A percentile compares a stretch with the other conserved stretches of the same genome.
These are phyloP conservation scores for Protonibea diacanthus DNA, from an alignment of 2,797 vertebrate genomes.

Conservation along the genomic window DNA sequence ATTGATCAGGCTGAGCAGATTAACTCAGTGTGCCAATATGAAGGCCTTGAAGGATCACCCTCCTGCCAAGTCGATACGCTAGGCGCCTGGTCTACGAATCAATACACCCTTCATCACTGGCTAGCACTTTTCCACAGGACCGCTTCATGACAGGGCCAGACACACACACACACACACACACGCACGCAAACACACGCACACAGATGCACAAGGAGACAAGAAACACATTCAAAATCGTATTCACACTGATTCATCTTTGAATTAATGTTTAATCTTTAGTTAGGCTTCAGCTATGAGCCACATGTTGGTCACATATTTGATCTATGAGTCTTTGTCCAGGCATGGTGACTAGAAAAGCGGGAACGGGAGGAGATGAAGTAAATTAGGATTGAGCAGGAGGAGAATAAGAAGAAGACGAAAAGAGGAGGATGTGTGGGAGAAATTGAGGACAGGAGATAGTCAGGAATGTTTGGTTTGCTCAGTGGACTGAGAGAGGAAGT, in stretches of 20 bases:
- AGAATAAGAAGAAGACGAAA: slow-evolving; percentile 31
- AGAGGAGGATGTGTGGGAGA: slow-evolving; percentile 54
- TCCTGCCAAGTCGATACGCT: slow-evolving; percentile 81
- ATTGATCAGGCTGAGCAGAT: slow-evolving; percentile 85
- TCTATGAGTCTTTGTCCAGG: slow-evolving; percentile 31
- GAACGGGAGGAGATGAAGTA: slow-evolving; percentile 12
- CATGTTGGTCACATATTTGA: slow-evolving; percentile 60
- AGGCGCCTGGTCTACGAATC: slow-evolving; percentile 82
- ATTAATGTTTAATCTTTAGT: slow-evolving; percentile 29
- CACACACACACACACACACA: slow-evolving; percentile 37
- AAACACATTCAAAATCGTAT: slow-evolving; percentile 31
- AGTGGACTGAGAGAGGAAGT: slow-evolving; percentile 67
- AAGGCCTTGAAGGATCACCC: slow-evolving; percentile 84
- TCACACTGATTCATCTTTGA: slow-evolving; percentile 29
- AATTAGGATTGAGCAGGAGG: slow-evolving; percentile 30
- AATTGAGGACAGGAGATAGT: slow-evolving; percentile 61
- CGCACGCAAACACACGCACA: slow-evolving; percentile 20
- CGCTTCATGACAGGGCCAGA: slow-evolving; percentile 59
- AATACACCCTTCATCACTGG: slow-evolving; percentile 82
- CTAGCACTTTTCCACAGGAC: slow-evolving; percentile 67
- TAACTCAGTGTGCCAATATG: slow-evolving; percentile 86
- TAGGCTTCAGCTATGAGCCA: slow-evolving; percentile 28
- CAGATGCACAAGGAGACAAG: slow-evolving; percentile 19
- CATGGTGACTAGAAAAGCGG: slow-evolving; percentile 16
- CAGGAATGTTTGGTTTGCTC: slow-evolving; percentile 69